phyloP scores from a whole-genome alignment of 2,113 vertebrate genomes.

The Calidris pugnax region DNA sequence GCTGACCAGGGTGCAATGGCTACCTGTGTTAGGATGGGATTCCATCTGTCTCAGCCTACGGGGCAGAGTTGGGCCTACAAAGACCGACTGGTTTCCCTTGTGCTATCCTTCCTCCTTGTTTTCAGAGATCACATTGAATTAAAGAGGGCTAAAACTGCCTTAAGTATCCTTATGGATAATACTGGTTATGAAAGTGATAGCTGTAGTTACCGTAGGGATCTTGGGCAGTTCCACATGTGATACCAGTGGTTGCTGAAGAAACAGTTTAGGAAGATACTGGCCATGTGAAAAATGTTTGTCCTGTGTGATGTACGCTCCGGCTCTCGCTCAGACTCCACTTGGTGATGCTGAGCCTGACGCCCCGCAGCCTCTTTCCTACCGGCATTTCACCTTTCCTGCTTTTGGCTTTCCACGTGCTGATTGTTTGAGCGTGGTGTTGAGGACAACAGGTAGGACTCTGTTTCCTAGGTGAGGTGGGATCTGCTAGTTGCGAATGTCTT shows the following conservation, averaged over 20 bases:
- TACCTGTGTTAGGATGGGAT: fast-evolving
- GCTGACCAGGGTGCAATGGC: not conserved
- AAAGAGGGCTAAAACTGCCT: not conserved
- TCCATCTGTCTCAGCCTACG: not conserved
- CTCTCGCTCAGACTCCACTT: not conserved
- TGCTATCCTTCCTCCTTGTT: not conserved
- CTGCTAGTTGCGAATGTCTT: not conserved
- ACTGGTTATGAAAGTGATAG: not conserved
- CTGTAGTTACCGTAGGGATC: not conserved
- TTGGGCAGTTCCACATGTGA: not conserved
- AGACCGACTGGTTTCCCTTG: not conserved
- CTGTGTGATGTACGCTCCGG: not conserved
- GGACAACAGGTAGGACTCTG: not conserved
- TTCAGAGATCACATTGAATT: not conserved
- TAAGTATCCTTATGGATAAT: not conserved
- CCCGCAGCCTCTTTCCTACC: fast-evolving
- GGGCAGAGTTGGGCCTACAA: not conserved
- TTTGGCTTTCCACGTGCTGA: not conserved
- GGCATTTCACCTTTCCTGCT: not conserved
- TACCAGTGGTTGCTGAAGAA: not conserved
- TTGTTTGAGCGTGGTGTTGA: not conserved
- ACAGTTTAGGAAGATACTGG: not conserved
- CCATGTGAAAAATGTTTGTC: fast-evolving
- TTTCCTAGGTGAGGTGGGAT: not conserved
- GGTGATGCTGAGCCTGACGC: not conserved